Evolutionary conservation across 2,797 vertebrate genomes (phyloP), one percentile per base, ranked within the genome.

Genomic region (Liasis olivaceus): DNA sequence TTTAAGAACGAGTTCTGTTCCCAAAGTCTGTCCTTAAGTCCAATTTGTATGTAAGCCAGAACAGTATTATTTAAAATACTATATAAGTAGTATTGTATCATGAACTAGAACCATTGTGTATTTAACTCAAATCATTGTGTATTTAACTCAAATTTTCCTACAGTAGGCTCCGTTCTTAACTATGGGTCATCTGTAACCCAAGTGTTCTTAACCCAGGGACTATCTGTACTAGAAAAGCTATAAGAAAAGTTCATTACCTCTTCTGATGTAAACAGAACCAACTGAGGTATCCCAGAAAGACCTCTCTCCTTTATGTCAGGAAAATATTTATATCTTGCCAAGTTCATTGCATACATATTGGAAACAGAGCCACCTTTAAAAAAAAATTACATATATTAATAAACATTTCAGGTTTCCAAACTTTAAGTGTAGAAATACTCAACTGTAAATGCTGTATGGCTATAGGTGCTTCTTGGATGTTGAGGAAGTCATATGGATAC

Each of bases 301-400:
- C 98, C 98, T 60, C 96, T 96, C 95, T 98, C 98, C 94, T 99
- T 99, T 94, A 99, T 96, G n/a, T 98, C 97, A 15, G 98, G 98
- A 85, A 95, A 98, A 93, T 96, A 97, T 63, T 93, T 97, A 95
- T 98, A 98, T 95, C 98, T 98, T 93, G 98, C 98, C 64, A 99
- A 94, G 92, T 99, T 98, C 95, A 99, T 97, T 31, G 98, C 98
- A 31, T 98, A 98, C 98, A 99, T 98, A 94, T 99, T 99, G 92
- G 98, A 99, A 96, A 98, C 96, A 9, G 98, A 99, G 47, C 98
- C 98, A 95, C 98, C 98, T 98, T 97, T 94, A 96, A 90, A 81
- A 59, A 86, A 2, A 1, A 84, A 15, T 93, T 84, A 77, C 12
- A 93, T 5, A 8, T 0, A 0, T 8, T 95, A 91, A 96, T 51